Evolutionary conservation across 2,888 invertebrate genomes (phyloP).

Genomic region (Acanthacorydalis orientalis): DNA sequence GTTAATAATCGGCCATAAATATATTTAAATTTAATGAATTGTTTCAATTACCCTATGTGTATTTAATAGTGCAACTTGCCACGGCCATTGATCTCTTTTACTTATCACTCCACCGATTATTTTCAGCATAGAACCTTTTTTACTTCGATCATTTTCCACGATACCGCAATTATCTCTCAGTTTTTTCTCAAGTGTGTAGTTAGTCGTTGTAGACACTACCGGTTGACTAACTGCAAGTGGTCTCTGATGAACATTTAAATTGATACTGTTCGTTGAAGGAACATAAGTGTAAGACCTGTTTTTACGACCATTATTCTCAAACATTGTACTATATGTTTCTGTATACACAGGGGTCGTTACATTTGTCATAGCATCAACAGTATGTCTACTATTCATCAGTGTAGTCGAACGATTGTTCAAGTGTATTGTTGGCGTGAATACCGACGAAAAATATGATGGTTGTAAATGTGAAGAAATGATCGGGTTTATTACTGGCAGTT

Average conservation of each 20-base stretch:
- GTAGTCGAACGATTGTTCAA: no score
- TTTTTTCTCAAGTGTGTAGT: neutral
- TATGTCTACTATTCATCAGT: no score
- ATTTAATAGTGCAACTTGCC: conserved; percentile 86
- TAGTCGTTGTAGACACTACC: neutral
- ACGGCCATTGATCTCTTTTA: conserved; percentile 75
- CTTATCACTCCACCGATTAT: conserved; percentile 79
- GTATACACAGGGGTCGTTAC: no score
- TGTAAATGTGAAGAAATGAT: no score
- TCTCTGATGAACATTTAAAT: neutral
- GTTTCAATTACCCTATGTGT: conserved; percentile 45
- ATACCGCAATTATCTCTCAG: neutral
- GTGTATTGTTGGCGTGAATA: no score
- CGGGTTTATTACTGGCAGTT: no score
- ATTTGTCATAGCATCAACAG: no score
- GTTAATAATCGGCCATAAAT: neutral
- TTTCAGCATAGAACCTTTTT: conserved; percentile 35
- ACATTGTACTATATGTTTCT: no score
- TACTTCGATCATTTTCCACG: neutral
- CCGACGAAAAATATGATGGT: no score
- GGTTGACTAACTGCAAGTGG: neutral
- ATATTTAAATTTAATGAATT: neutral
- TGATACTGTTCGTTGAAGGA: no score
- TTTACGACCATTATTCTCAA: no score
- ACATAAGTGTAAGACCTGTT: no score